A percentile compares a stretch with the other conserved stretches of the same genome.
These are phyloP conservation scores for Semaprochilodus insignis DNA, from an alignment of 2,797 vertebrate genomes.

Conservation along the genomic window DNA sequence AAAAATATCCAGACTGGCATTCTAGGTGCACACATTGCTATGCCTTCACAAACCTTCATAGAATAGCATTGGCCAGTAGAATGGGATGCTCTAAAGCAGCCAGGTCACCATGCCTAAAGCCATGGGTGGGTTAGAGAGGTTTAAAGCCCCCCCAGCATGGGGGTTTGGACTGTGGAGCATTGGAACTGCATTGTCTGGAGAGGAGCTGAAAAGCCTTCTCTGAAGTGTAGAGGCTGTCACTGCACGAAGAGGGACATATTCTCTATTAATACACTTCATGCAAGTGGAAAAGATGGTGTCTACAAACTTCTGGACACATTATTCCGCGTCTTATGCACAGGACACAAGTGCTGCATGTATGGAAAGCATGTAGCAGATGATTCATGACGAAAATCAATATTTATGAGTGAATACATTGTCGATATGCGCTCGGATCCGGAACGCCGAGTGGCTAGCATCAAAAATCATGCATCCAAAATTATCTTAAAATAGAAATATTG, in stretches of 20 bases:
- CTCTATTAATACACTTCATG: not conserved
- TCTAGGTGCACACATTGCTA: too few relatives aligned
- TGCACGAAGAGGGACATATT: not conserved
- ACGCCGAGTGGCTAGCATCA: slow-evolving; percentile 34
- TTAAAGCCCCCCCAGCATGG: not conserved
- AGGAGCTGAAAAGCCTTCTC: not conserved
- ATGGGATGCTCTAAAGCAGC: too few relatives aligned
- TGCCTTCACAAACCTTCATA: too few relatives aligned
- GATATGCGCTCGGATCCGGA: slow-evolving; percentile 7
- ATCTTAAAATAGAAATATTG: slow-evolving; percentile 51
- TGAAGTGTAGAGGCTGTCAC: not conserved
- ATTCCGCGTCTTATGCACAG: slow-evolving; percentile 60
- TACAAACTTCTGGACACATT: not conserved
- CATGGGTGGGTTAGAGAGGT: too few relatives aligned
- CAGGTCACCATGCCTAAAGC: too few relatives aligned
- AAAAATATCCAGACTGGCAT: too few relatives aligned
- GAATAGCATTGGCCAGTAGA: too few relatives aligned
- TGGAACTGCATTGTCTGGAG: not conserved
- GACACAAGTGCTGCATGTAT: slow-evolving; percentile 50
- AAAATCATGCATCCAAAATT: slow-evolving; percentile 43
- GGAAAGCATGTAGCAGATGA: slow-evolving; percentile 31
- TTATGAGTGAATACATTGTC: slow-evolving; percentile 44
- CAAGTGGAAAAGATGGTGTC: not conserved
- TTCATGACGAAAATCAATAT: slow-evolving; percentile 29
- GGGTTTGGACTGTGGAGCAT: not conserved